Evolutionary conservation across 1,140 invertebrate species (phyloP).

Genomic region (Polypedilum pembai): DNA sequence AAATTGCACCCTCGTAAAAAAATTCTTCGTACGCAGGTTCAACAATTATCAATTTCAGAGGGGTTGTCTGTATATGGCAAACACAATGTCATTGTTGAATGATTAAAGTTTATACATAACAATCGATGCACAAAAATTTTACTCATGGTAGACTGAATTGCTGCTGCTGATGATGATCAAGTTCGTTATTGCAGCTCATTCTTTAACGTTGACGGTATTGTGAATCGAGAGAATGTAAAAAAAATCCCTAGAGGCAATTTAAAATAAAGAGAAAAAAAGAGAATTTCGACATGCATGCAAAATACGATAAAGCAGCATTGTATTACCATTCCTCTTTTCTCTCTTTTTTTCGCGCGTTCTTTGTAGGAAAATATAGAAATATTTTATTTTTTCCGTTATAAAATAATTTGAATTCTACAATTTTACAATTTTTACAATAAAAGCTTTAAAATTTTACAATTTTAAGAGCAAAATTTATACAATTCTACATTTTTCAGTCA

Average conservation of each 20-base stretch:
- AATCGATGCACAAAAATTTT: neutral
- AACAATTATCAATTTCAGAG: neutral
- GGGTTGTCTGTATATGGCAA: neutral
- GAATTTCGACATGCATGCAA: constrained; percentile 11
- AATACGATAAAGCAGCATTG: constrained; percentile 2
- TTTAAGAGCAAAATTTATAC: too few species aligned
- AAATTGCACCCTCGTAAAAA: too few species aligned
- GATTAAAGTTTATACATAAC: neutral
- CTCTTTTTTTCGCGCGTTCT: too few species aligned
- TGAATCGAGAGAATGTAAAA: neutral
- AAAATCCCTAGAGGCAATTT: constrained; percentile 1
- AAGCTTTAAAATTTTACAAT: too few species aligned
- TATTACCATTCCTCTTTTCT: neutral
- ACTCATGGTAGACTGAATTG: neutral
- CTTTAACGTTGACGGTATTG: neutral
- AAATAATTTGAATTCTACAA: too few species aligned
- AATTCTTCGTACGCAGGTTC: neutral
- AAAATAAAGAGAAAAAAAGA: too few species aligned
- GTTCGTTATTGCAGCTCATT: neutral
- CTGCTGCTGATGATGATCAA: neutral
- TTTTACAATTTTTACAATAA: too few species aligned
- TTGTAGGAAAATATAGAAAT: too few species aligned
- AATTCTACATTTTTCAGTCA: too few species aligned
- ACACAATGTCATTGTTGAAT: constrained; percentile 4
- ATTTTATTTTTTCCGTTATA: too few species aligned